Evolutionary conservation across 2,797 vertebrate species (phyloP).

Genomic region (Pseudochromis fuscus): DNA sequence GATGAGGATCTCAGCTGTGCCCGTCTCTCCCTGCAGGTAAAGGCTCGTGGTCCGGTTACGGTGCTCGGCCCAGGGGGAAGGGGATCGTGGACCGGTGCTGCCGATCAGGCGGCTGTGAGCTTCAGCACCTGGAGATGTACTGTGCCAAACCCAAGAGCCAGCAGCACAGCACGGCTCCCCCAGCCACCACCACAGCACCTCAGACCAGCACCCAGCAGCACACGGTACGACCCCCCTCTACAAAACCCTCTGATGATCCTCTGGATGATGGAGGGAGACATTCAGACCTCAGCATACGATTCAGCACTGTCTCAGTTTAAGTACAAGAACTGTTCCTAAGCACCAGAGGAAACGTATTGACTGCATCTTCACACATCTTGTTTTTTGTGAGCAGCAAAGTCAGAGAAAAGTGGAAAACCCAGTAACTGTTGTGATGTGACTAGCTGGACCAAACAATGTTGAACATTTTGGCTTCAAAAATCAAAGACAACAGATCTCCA

Average conservation of each 20-base stretch:
- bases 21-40: conserved; percentile 51
- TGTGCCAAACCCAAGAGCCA: conserved; percentile 76
- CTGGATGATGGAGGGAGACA: too few species aligned
- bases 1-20: not conserved
- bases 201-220: not conserved
- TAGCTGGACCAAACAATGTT: too few species aligned
- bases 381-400: not conserved
- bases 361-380: not conserved
- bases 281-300: too few species aligned
- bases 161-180: conserved; percentile 19
- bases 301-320: too few species aligned
- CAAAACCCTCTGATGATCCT: too few species aligned
- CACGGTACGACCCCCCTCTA: conserved; percentile 54
- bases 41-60: conserved; percentile 72
- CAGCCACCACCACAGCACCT: conserved; percentile 23
- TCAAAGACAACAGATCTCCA: too few species aligned
- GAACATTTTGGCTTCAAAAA: too few species aligned
- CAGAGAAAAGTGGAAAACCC: too few species aligned
- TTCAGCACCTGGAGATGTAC: conserved; percentile 79
- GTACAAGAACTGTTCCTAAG: too few species aligned
- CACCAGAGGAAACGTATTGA: too few species aligned
- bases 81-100: conserved; percentile 83
- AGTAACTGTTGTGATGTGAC: too few species aligned
- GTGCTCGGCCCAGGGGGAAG: conserved; percentile 68
- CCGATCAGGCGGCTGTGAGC: conserved; percentile 70